Percentiles rank a stretch among this genome's conserved stretches.
phyloP scores from a whole-genome alignment of 2,888 invertebrate species.

The Dusona sp. region DNA sequence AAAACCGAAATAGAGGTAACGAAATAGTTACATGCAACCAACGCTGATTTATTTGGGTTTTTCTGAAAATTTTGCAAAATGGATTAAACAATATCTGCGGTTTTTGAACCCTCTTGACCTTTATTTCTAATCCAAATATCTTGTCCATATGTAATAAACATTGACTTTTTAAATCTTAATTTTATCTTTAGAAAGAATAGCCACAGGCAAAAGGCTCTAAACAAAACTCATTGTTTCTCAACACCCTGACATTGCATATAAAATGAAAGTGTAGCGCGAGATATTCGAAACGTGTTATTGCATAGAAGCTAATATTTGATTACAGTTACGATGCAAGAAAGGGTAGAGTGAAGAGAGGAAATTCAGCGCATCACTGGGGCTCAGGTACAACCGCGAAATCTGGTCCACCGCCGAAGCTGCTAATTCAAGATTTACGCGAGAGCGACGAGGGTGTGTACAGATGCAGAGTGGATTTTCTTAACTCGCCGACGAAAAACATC shows the following conservation, averaged over 20 bases:
- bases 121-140: background rate
- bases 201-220: background rate
- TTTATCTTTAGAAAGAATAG: background rate
- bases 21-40: background rate
- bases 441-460: constrained; percentile 90
- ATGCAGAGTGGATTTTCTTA: constrained; percentile 91
- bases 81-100: background rate
- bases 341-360: constrained; percentile 87
- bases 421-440: constrained; percentile 80
- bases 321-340: constrained; percentile 88
- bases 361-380: constrained; percentile 87
- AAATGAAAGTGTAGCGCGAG: background rate
- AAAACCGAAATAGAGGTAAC: background rate
- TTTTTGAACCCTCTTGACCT: background rate
- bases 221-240: background rate
- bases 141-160: background rate
- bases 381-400: constrained; percentile 87
- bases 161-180: background rate
- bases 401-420: constrained; percentile 86
- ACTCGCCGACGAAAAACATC: constrained; percentile 90
- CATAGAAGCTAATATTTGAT: constrained; percentile 74
- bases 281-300: background rate
- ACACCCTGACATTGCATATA: background rate
- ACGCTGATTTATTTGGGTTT: no score
- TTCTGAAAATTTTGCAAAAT: no score